These are phyloP conservation scores for Pseudoatta argentina DNA, from an alignment of 1,140 invertebrate species.

Conservation along the genomic window DNA sequence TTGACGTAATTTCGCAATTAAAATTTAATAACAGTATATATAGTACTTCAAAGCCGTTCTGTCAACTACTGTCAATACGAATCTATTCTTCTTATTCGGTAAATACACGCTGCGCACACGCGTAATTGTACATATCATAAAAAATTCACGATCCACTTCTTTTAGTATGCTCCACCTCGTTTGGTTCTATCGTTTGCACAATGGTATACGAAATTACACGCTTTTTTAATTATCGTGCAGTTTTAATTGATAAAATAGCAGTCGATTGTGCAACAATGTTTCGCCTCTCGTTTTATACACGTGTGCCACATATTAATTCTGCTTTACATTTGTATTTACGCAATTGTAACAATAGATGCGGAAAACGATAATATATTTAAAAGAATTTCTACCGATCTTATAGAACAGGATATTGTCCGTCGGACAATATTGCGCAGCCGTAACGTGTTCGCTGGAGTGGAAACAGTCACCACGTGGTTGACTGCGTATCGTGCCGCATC, in stretches of 20 bases:
- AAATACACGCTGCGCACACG: background rate
- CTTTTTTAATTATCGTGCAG: constrained; percentile 16
- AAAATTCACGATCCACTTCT: constrained; percentile 38
- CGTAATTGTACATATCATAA: constrained; percentile 8
- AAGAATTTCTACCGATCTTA: background rate
- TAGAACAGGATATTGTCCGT: background rate
- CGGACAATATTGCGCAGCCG: background rate
- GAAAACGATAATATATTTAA: background rate
- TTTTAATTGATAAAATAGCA: constrained; percentile 18
- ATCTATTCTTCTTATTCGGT: background rate
- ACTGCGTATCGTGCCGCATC: constrained; percentile 29
- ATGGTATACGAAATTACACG: constrained; percentile 6
- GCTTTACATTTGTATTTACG: background rate
- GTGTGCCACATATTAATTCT: background rate
- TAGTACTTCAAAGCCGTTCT: background rate
- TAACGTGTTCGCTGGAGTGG: constrained; percentile 30
- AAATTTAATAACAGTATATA: background rate
- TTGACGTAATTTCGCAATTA: background rate
- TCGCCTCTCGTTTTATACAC: background rate
- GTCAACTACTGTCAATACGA: background rate
- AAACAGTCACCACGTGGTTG: constrained; percentile 68
- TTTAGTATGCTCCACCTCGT: background rate
- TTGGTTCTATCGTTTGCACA: background rate
- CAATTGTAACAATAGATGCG: background rate
- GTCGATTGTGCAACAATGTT: background rate